Percentiles rank a stretch among this genome's conserved stretches.
These are phyloP conservation scores for Melanophora roralis DNA, from an alignment of 2,888 invertebrate genomes.

Conservation along the genomic window DNA sequence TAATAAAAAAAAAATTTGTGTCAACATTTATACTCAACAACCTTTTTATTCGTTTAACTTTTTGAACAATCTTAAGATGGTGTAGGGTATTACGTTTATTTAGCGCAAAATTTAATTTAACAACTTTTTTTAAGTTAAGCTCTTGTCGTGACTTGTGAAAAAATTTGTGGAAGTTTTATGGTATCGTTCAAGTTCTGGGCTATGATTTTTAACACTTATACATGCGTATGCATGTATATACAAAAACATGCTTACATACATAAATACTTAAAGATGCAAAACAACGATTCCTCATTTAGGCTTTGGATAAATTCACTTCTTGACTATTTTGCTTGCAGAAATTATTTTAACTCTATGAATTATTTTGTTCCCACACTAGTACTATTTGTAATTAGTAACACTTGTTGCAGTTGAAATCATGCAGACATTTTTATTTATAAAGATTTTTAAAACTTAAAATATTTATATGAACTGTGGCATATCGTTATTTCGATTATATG, in stretches of 20 bases:
- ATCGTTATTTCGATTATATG: too few relatives aligned
- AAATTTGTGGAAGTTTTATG: slow-evolving; percentile 10
- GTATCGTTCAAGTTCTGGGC: slow-evolving; percentile 55
- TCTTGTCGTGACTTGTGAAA: slow-evolving; percentile 37
- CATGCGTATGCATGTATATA: too few relatives aligned
- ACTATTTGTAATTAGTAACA: slow-evolving; percentile 1
- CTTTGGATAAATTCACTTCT: neutral
- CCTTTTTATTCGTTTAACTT: too few relatives aligned
- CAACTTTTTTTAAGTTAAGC: slow-evolving; percentile 6
- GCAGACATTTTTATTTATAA: slow-evolving; percentile 20
- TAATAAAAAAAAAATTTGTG: too few relatives aligned
- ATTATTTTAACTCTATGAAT: neutral
- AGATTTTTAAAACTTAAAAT: neutral
- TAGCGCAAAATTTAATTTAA: too few relatives aligned
- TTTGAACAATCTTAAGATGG: too few relatives aligned
- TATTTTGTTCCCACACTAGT: too few relatives aligned
- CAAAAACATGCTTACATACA: neutral
- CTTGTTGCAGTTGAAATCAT: slow-evolving; percentile 35
- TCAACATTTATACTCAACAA: too few relatives aligned
- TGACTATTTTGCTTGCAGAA: neutral
- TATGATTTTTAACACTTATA: slow-evolving; percentile 7
- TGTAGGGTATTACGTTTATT: too few relatives aligned
- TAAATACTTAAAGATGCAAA: neutral
- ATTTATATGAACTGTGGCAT: neutral
- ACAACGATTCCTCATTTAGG: neutral